Evolutionary conservation across 2,797 vertebrate species (phyloP).

Genomic region (Hoplostethus mediterraneus): DNA sequence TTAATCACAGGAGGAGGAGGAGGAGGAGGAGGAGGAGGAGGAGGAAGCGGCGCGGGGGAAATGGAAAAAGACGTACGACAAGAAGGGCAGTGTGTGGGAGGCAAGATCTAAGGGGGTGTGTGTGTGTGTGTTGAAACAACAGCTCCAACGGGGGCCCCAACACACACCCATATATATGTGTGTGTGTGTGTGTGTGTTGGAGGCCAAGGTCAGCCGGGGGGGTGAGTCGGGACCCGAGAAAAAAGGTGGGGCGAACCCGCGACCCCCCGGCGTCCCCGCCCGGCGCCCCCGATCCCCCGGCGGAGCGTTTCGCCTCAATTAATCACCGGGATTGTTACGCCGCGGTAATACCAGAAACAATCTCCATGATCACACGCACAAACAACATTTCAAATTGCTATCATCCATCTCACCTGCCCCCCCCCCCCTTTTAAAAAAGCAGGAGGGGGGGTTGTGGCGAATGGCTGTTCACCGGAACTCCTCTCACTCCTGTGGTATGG

Average conservation of each 20-base stretch:
- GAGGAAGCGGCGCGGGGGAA: slow-evolving; percentile 66
- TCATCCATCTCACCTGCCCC: slow-evolving; percentile 84
- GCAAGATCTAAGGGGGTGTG: slow-evolving; percentile 54
- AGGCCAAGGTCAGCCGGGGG: slow-evolving; percentile 73
- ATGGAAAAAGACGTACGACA: slow-evolving; percentile 68
- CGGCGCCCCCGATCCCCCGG: slow-evolving; percentile 36
- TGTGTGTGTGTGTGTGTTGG: slow-evolving; percentile 58
- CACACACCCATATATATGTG: slow-evolving; percentile 11
- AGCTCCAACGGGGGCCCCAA: no score
- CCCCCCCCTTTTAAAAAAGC: slow-evolving; percentile 63
- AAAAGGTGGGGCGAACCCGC: slow-evolving; percentile 39
- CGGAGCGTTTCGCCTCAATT: slow-evolving; percentile 69
- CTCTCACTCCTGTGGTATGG: slow-evolving; percentile 47
- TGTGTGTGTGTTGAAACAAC: slow-evolving; percentile 13
- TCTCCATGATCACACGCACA: slow-evolving; percentile 85
- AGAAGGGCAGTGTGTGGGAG: slow-evolving; percentile 64
- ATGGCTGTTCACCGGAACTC: slow-evolving; percentile 47
- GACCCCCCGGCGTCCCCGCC: slow-evolving; percentile 16
- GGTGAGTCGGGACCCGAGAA: slow-evolving; percentile 48
- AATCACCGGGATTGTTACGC: slow-evolving; percentile 81
- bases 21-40: slow-evolving; percentile 52
- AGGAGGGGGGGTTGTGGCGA: slow-evolving; percentile 19
- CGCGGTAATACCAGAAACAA: slow-evolving; percentile 82
- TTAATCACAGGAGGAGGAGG: slow-evolving; percentile 71
- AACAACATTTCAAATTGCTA: slow-evolving; percentile 86